phyloP scores from a whole-genome alignment of 1,140 invertebrate genomes.

The Dendroctonus ponderosae region DNA sequence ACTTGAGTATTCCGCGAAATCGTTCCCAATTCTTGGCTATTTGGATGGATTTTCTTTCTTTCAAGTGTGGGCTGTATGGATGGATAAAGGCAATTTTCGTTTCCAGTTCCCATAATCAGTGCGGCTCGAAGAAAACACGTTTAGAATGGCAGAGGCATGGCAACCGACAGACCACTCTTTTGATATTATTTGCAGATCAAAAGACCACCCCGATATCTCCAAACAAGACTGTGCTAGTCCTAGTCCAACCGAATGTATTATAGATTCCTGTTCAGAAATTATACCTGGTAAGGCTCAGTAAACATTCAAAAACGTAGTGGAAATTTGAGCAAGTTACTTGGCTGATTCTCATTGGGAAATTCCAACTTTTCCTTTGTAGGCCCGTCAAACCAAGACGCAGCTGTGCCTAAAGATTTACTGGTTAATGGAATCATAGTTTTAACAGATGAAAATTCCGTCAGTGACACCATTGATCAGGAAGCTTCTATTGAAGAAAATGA shows the following conservation, averaged over 20 bases:
- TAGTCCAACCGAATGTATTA: slow-evolving; percentile 49
- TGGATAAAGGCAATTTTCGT: neutral
- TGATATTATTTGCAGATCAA: slow-evolving; percentile 37
- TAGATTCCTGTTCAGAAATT: slow-evolving; percentile 42
- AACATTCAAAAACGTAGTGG: too few species aligned
- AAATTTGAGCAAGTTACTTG: neutral
- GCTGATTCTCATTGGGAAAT: too few species aligned
- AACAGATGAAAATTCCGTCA: slow-evolving; percentile 40
- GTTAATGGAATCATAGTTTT: slow-evolving; percentile 45
- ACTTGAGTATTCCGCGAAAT: too few species aligned
- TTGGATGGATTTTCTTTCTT: too few species aligned
- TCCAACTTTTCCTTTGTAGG: neutral
- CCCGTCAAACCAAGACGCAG: slow-evolving; percentile 4
- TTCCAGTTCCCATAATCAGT: slow-evolving; percentile 1
- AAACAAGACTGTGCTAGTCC: slow-evolving; percentile 51
- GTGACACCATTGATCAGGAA: slow-evolving; percentile 39
- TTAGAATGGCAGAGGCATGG: slow-evolving; percentile 50
- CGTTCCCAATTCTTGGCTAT: too few species aligned
- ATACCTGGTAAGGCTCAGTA: slow-evolving; percentile 1
- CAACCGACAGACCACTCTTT: slow-evolving; percentile 16
- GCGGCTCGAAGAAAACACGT: slow-evolving; percentile 3
- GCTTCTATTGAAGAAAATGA: slow-evolving; percentile 42
- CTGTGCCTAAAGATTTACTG: slow-evolving; percentile 30
- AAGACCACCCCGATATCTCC: slow-evolving; percentile 39
- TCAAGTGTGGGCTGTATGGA: too few species aligned